These are phyloP conservation scores for Agrochola circellaris DNA, from an alignment of 2,888 invertebrate species.

Conservation along the genomic window DNA sequence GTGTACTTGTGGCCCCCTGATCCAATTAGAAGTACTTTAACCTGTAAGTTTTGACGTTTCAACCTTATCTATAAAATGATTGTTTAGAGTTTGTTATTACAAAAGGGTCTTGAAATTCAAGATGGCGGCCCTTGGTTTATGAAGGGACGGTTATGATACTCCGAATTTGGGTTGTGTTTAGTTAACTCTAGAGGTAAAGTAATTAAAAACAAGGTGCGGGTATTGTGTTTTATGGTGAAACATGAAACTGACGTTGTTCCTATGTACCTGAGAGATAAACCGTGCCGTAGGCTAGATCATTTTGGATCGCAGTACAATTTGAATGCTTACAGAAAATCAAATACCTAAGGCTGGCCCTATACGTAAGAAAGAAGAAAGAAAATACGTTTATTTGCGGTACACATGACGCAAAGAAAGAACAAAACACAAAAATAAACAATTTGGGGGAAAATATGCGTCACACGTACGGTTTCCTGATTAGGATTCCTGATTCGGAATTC, in stretches of 20 bases:
- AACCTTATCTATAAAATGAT: slow-evolving; percentile 48
- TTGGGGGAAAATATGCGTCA: no score
- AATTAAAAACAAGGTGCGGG: slow-evolving; percentile 37
- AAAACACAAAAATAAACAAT: no score
- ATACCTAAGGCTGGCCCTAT: not conserved
- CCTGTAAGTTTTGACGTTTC: slow-evolving; percentile 46
- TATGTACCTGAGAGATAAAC: slow-evolving; percentile 10
- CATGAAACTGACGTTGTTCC: slow-evolving; percentile 8
- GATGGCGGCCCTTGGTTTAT: slow-evolving; percentile 47
- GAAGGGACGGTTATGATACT: slow-evolving; percentile 27
- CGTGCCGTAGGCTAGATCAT: not conserved
- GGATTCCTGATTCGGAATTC: no score
- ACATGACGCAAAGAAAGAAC: no score
- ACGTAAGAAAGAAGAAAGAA: no score
- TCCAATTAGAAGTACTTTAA: slow-evolving; percentile 38
- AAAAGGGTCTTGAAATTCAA: slow-evolving; percentile 54
- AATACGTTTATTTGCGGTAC: no score
- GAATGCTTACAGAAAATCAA: not conserved
- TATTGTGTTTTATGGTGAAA: slow-evolving; percentile 27
- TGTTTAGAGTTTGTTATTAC: slow-evolving; percentile 56
- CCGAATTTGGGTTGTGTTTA: slow-evolving; percentile 47
- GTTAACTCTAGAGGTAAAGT: slow-evolving; percentile 43
- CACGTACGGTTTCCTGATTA: no score
- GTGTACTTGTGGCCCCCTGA: slow-evolving; percentile 14
- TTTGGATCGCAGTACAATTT: not conserved